These are phyloP conservation scores for Conger conger DNA, from an alignment of 2,113 vertebrate genomes.

Conservation along the genomic window DNA sequence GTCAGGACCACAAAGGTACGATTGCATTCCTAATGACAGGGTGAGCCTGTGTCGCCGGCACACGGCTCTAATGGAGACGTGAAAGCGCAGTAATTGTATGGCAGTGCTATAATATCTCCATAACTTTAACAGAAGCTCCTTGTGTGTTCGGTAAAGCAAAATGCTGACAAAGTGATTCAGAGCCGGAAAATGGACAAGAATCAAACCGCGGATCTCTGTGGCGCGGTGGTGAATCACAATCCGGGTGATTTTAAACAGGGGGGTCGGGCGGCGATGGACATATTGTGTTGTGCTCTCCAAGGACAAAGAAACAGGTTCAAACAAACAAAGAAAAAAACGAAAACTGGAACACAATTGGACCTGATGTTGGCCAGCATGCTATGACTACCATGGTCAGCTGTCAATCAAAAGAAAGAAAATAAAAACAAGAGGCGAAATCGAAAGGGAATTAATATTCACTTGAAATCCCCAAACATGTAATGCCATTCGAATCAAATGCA, in stretches of 20 bases:
- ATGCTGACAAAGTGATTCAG: not conserved
- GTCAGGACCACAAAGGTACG: not conserved
- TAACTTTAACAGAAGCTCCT: not conserved
- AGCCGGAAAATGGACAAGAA: not conserved
- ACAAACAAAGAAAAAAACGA: too few relatives aligned
- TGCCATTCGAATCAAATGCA: not conserved
- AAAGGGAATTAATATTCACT: not conserved
- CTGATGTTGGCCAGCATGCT: not conserved
- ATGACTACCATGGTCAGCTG: not conserved
- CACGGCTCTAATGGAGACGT: not conserved
- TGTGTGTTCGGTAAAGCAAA: not conserved
- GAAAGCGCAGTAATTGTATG: not conserved
- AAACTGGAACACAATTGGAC: too few relatives aligned
- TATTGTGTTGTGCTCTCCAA: not conserved
- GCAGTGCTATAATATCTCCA: not conserved
- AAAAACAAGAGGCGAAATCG: not conserved
- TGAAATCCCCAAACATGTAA: not conserved
- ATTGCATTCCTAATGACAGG: not conserved
- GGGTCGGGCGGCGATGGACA: not conserved
- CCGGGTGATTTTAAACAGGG: not conserved
- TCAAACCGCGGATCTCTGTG: not conserved
- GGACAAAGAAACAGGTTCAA: not conserved
- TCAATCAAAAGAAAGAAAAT: slow-evolving; percentile 2
- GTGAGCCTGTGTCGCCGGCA: not conserved
- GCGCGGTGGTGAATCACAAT: not conserved